Evolutionary conservation across 1,140 invertebrate genomes (phyloP).

Genomic region (Venustaconcha ellipsiformis): DNA sequence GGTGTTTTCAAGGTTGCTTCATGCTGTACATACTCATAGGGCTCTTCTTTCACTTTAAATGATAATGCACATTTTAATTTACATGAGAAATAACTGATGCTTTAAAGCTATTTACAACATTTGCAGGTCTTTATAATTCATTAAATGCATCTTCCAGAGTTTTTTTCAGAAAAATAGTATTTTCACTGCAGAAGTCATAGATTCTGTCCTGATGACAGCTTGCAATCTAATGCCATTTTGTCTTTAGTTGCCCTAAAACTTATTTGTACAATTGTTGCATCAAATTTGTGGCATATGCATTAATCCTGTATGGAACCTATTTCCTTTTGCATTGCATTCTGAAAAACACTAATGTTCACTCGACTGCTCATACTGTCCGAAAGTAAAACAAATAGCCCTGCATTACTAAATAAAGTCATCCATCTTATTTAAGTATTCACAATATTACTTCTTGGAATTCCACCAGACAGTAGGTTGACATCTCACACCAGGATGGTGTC

Average conservation of each 20-base stretch:
- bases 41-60: background rate
- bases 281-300: constrained; percentile 25
- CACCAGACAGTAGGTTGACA: constrained; percentile 14
- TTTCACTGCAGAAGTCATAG: constrained; percentile 17
- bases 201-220: constrained; percentile 14
- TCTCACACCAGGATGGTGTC: background rate
- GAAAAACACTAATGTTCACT: constrained; percentile 4
- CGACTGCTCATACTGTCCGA: constrained; percentile 11
- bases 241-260: constrained; percentile 24
- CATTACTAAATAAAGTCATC: background rate
- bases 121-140: constrained; percentile 26
- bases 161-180: constrained; percentile 25
- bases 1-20: too few species aligned
- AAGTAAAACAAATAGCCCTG: constrained; percentile 1
- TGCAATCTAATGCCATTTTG: constrained; percentile 20
- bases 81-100: constrained; percentile 15
- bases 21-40: background rate
- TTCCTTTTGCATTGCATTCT: constrained; percentile 3
- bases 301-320: constrained; percentile 31
- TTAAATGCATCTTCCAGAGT: constrained; percentile 18
- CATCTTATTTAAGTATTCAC: constrained; percentile 22
- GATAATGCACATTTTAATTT: constrained; percentile 1
- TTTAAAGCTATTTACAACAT: constrained; percentile 18
- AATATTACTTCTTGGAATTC: constrained; percentile 1
- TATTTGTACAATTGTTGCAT: constrained; percentile 30